Percentiles rank a stretch among this genome's conserved stretches.
These are phyloP conservation scores for Seriola rivoliana DNA, from an alignment of 2,113 vertebrate genomes.

Conservation along the genomic window DNA sequence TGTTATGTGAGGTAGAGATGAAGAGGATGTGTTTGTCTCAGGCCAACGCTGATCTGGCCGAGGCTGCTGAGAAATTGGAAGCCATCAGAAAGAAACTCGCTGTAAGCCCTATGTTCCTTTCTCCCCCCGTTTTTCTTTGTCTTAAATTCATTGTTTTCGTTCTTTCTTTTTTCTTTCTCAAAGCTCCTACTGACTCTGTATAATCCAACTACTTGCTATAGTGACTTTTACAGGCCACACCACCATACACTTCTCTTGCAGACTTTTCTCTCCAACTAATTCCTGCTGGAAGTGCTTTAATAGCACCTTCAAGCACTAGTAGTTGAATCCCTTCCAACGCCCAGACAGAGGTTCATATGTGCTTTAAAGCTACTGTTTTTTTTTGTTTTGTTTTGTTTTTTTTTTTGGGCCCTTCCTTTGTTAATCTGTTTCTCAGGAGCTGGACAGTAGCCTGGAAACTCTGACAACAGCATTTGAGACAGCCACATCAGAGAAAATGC, in stretches of 20 bases:
- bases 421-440: slow-evolving; percentile 82
- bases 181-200: too few species aligned
- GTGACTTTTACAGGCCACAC: too few species aligned
- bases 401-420: neutral
- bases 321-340: neutral
- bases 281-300: too few species aligned
- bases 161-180: neutral
- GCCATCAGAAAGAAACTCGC: slow-evolving; percentile 83
- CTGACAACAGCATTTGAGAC: slow-evolving; percentile 89
- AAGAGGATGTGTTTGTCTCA: slow-evolving; percentile 85
- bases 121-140: neutral
- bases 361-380: neutral
- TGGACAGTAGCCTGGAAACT: slow-evolving; percentile 90
- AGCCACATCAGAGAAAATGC: slow-evolving; percentile 92
- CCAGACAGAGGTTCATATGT: neutral
- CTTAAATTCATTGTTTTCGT: neutral
- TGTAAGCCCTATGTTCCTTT: slow-evolving; percentile 57
- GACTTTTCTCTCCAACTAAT: too few species aligned
- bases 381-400: neutral
- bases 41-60: slow-evolving; percentile 82
- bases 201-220: too few species aligned
- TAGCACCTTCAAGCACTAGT: neutral
- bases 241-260: neutral
- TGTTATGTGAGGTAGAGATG: slow-evolving; percentile 82
- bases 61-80: slow-evolving; percentile 85